These are phyloP conservation scores for Cheilosia impressa DNA, from an alignment of 2,888 invertebrate species.

Conservation along the genomic window DNA sequence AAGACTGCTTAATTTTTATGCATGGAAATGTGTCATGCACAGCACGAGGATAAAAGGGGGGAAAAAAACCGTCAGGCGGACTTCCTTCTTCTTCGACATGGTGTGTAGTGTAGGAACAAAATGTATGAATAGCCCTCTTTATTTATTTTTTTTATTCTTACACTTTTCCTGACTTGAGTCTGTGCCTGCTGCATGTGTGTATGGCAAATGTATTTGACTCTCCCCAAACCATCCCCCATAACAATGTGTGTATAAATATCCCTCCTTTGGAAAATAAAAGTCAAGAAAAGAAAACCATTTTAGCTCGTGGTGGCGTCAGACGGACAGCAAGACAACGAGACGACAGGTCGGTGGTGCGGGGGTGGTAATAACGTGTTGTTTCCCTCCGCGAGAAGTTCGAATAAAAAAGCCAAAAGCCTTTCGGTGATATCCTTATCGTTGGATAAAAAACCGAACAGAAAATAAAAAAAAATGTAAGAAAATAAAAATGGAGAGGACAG, in stretches of 20 bases:
- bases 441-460: constrained; percentile 2
- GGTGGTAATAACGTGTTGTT: constrained; percentile 33
- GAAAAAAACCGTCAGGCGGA: constrained; percentile 1
- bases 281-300: constrained; percentile 24
- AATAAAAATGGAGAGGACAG: constrained; percentile 21
- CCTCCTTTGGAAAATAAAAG: neutral
- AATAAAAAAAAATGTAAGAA: neutral
- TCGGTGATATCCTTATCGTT: constrained; percentile 24
- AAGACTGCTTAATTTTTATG: constrained; percentile 57
- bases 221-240: neutral
- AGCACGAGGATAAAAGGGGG: constrained; percentile 32
- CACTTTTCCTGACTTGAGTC: neutral
- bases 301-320: neutral
- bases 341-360: neutral
- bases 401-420: neutral
- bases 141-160: neutral
- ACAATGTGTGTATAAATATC: constrained; percentile 22
- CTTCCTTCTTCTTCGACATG: neutral
- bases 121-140: neutral
- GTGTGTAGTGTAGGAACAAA: neutral
- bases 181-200: constrained; percentile 15
- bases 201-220: neutral
- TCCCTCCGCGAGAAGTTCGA: constrained; percentile 5
- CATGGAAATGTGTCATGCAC: constrained; percentile 54
- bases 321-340: constrained; percentile 2